Evolutionary conservation across 1,140 invertebrate genomes (phyloP).

Genomic region (Zelostemma sp.): DNA sequence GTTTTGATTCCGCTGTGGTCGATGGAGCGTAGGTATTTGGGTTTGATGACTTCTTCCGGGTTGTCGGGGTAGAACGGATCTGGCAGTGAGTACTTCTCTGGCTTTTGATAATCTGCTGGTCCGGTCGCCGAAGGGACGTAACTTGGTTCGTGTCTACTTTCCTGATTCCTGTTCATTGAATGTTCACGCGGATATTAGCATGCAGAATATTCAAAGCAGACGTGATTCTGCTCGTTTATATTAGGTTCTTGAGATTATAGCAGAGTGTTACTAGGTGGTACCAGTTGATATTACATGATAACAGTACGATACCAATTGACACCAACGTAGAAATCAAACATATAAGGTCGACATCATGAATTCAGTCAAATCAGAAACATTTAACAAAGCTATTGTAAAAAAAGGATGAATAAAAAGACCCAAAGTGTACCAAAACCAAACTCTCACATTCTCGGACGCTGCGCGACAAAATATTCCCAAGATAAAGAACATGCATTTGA

Average conservation of each 20-base stretch:
- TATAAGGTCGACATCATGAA: too few species aligned
- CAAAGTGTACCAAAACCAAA: too few species aligned
- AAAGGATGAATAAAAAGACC: background rate
- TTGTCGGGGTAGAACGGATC: background rate
- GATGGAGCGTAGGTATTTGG: conserved; percentile 5
- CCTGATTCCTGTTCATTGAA: background rate
- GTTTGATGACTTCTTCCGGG: conserved; percentile 3
- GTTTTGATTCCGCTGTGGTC: conserved; percentile 11
- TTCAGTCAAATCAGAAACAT: too few species aligned
- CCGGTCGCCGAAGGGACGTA: conserved; percentile 18
- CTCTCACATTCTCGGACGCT: too few species aligned
- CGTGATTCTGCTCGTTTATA: background rate
- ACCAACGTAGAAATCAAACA: too few species aligned
- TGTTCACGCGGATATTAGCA: background rate
- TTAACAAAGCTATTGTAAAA: too few species aligned
- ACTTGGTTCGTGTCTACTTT: conserved; percentile 19
- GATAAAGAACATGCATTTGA: background rate
- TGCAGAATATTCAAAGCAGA: background rate
- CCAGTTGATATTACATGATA: too few species aligned
- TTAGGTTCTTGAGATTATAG: too few species aligned
- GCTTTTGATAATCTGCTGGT: conserved; percentile 18
- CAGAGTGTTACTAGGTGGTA: too few species aligned
- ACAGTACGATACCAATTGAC: too few species aligned
- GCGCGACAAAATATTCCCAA: background rate
- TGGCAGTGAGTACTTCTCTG: conserved; percentile 2